Conservation (phyloP, 2,888 invertebrate genomes). For the Morpho helenor region DNA sequence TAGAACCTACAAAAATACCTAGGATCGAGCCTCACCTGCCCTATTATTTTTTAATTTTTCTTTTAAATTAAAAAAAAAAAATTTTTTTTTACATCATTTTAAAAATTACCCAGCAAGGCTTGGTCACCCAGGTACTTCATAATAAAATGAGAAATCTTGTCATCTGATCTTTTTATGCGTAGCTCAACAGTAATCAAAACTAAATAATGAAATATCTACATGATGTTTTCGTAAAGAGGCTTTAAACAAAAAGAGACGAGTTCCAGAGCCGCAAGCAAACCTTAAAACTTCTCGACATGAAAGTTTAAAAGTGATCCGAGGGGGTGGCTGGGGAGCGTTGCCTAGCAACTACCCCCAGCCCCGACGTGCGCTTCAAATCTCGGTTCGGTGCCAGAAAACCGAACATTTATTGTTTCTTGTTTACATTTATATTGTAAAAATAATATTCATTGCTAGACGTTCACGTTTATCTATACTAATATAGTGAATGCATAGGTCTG, state of each 20-base stretch:
- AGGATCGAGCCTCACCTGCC: too few species aligned
- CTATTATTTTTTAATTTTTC: too few species aligned
- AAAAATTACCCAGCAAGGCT: too few species aligned
- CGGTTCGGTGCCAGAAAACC: conserved; percentile 62
- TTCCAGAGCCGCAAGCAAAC: conserved; percentile 72
- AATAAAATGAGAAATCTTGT: too few species aligned
- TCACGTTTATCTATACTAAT: not conserved
- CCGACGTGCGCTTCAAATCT: conserved; percentile 69
- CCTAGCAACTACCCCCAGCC: conserved; percentile 58
- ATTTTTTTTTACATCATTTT: too few species aligned
- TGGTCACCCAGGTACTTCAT: too few species aligned
- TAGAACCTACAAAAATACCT: too few species aligned
- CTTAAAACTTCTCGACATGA: conserved; percentile 77
- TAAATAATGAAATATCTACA: conserved; percentile 18
- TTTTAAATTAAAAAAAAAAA: too few species aligned
- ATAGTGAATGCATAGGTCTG: not conserved
- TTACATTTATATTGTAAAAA: conserved; percentile 39
- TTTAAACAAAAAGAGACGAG: conserved; percentile 71
- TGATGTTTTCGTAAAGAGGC: conserved; percentile 54
- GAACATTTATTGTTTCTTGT: conserved; percentile 66
- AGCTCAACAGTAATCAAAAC: not conserved
- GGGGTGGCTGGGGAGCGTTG: conserved; percentile 51
- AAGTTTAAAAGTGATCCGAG: conserved; percentile 77
- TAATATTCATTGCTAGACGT: conserved; percentile 3
- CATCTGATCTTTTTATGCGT: not conserved